Evolutionary conservation across 2,797 vertebrate species (phyloP).

Genomic region (Catharus ustulatus): DNA sequence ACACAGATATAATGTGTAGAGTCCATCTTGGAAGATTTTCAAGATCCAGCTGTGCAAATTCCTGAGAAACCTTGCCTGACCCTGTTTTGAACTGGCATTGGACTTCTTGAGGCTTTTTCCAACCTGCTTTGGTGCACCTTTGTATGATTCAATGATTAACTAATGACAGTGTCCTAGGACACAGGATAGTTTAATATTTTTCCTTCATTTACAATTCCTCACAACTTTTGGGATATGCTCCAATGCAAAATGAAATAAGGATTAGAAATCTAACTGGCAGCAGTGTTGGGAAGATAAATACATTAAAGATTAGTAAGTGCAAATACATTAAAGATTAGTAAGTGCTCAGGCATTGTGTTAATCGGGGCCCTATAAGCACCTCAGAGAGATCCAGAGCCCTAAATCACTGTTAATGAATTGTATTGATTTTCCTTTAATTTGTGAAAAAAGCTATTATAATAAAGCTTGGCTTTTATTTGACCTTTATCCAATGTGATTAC

Average conservation of each 20-base stretch:
- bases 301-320: constrained; percentile 24
- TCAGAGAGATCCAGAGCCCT: constrained; percentile 22
- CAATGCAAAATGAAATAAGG: constrained; percentile 20
- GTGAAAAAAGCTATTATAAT: constrained; percentile 44
- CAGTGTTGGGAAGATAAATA: constrained; percentile 23
- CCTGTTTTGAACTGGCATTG: neutral
- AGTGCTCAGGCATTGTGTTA: neutral
- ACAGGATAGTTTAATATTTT: neutral
- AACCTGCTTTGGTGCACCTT: neutral
- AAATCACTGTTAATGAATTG: constrained; percentile 44
- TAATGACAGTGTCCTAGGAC: constrained; percentile 3
- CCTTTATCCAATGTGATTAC: constrained; percentile 23
- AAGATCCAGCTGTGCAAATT: neutral
- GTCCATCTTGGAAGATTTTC: neutral
- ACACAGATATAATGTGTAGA: neutral
- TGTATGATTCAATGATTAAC: neutral
- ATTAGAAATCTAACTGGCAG: constrained; percentile 16
- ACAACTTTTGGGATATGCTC: constrained; percentile 11
- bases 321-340: constrained; percentile 47
- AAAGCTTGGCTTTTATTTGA: constrained; percentile 44
- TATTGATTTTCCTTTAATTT: constrained; percentile 60
- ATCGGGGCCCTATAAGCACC: neutral
- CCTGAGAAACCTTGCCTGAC: neutral
- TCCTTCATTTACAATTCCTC: constrained; percentile 1
- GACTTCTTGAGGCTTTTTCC: neutral